Conservation (phyloP, 2,888 invertebrate species). For the Geophilus truncorum region DNA sequence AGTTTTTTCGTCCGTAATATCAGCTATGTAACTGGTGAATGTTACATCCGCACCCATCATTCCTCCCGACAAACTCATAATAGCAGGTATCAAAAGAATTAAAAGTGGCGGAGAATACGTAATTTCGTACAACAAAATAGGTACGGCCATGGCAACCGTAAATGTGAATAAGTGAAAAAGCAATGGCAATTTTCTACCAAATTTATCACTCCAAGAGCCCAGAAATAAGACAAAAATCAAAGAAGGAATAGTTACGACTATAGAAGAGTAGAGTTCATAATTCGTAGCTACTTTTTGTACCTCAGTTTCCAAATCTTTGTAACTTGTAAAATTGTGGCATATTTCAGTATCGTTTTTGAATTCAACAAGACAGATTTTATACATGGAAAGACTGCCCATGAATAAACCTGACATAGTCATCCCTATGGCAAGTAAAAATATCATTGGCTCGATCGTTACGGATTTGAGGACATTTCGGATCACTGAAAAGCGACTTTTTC, state of each 20-base stretch:
- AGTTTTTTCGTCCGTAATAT: not conserved
- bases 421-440: not conserved
- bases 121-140: not conserved
- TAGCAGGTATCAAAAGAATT: not conserved
- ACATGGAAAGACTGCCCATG: conserved; percentile 36
- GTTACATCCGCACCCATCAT: not conserved
- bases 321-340: conserved; percentile 35
- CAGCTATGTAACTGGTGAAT: not conserved
- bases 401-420: conserved; percentile 30
- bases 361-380: conserved; percentile 37
- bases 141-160: not conserved
- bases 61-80: conserved; percentile 15
- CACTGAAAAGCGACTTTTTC: not conserved
- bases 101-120: not conserved
- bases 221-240: conserved; percentile 36
- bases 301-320: conserved; percentile 20
- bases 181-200: conserved; percentile 37
- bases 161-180: not conserved
- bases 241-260: conserved; percentile 36
- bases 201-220: conserved; percentile 40
- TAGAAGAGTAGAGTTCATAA: conserved; percentile 35
- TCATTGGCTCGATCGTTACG: conserved; percentile 32
- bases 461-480: not conserved
- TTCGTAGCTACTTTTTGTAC: conserved; percentile 37
- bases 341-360: conserved; percentile 34